phyloP scores from a whole-genome alignment of 1,140 invertebrate species.

The Drosophila pectinifera region DNA sequence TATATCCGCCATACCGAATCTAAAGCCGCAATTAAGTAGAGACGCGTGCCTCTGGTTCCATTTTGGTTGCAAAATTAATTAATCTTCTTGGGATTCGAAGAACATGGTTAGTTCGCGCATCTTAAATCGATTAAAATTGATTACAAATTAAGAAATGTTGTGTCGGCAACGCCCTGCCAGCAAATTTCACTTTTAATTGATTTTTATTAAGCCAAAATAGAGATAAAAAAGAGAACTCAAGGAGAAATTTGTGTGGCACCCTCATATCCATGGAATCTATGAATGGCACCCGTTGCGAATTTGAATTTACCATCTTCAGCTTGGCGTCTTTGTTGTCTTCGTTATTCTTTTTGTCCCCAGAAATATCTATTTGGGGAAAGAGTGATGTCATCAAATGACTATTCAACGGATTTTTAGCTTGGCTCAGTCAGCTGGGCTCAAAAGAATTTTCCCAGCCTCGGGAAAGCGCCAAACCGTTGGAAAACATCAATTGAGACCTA shows the following conservation, averaged over 20 bases:
- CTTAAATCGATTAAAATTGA: conserved; percentile 61
- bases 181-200: conserved; percentile 71
- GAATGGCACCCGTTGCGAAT: conserved; percentile 52
- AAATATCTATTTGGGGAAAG: conserved; percentile 40
- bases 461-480: conserved; percentile 22
- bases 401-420: conserved; percentile 19
- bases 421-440: conserved; percentile 12
- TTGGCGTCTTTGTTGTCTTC: conserved; percentile 8
- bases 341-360: conserved; percentile 38
- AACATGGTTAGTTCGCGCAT: conserved; percentile 12
- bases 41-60: conserved; percentile 56
- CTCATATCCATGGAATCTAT: conserved; percentile 20
- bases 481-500: conserved; percentile 27
- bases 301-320: conserved; percentile 34
- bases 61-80: conserved; percentile 65
- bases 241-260: conserved; percentile 25
- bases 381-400: conserved; percentile 63
- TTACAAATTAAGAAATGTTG: conserved; percentile 24
- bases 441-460: conserved; percentile 50
- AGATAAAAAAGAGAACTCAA: conserved; percentile 13
- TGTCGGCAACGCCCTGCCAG: conserved; percentile 12
- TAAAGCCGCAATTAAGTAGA: conserved; percentile 64
- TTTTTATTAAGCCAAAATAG: conserved; percentile 59
- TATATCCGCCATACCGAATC: conserved; percentile 76
- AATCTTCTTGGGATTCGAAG: conserved; percentile 26